Percentiles rank a stretch among this genome's conserved stretches.
Conservation (phyloP, 2,888 invertebrate species). For the Arge pagana region DNA sequence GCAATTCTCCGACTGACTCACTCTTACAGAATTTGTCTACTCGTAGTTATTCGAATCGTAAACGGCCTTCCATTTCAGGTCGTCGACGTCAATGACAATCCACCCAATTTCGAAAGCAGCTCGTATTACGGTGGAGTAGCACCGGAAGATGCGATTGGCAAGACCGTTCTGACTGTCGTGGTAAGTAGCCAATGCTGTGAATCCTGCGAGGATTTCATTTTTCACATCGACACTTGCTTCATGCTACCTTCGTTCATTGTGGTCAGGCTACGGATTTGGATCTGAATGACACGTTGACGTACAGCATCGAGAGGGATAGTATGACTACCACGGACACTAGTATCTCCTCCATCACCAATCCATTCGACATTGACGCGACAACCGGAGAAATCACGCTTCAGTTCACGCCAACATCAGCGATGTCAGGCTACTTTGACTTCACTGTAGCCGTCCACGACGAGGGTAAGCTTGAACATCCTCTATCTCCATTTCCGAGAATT, state of each 20-base stretch:
- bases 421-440: conserved; percentile 69
- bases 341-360: conserved; percentile 53
- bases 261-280: conserved; percentile 66
- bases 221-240: background rate
- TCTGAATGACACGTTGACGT: conserved; percentile 54
- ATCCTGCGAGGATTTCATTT: background rate
- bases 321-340: conserved; percentile 52
- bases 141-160: conserved; percentile 56
- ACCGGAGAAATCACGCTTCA: conserved; percentile 61
- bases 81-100: conserved; percentile 65
- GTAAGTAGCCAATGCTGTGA: too few relatives aligned
- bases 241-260: background rate
- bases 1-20: too few relatives aligned
- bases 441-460: conserved; percentile 62
- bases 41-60: background rate
- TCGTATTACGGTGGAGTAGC: conserved; percentile 63
- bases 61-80: conserved; percentile 58
- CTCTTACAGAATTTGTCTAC: background rate
- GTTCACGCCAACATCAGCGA: conserved; percentile 61
- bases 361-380: conserved; percentile 55
- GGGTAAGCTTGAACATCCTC: conserved; percentile 47
- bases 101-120: conserved; percentile 61
- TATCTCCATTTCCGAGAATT: background rate
- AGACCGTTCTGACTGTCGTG: conserved; percentile 59
- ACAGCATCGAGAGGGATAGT: conserved; percentile 49